Percentiles rank a stretch among this genome's conserved stretches.
These are phyloP conservation scores for Oncorhynchus nerka DNA, from an alignment of 2,113 vertebrate genomes.

Conservation along the genomic window DNA sequence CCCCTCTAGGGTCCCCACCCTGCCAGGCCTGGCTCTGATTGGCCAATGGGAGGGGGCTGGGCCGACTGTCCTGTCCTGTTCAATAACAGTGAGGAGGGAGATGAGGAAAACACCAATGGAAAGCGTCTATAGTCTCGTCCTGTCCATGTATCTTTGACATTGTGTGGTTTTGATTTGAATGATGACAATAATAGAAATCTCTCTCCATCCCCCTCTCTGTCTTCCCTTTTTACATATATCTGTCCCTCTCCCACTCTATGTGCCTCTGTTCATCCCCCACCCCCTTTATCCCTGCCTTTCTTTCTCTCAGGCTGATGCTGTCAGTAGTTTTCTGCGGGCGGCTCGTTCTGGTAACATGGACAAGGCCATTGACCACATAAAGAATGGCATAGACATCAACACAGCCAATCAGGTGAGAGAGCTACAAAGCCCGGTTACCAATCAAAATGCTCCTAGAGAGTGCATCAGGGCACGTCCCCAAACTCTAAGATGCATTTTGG, in stretches of 20 bases:
- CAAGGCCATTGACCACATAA: conserved; percentile 94
- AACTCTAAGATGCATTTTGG: too few species aligned
- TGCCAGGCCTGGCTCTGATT: not conserved
- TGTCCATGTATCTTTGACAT: not conserved
- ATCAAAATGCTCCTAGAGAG: not conserved
- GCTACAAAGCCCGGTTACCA: not conserved
- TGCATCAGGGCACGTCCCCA: too few species aligned
- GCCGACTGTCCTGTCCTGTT: conserved; percentile 15
- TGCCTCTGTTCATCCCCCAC: conserved; percentile 29
- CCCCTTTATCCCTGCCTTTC: conserved; percentile 27
- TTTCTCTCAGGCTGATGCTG: conserved; percentile 85
- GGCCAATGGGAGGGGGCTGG: conserved; percentile 6
- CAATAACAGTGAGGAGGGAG: conserved; percentile 18
- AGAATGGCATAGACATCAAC: conserved; percentile 97
- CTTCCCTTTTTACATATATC: conserved; percentile 27
- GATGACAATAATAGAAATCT: conserved; percentile 43
- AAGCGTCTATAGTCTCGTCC: not conserved
- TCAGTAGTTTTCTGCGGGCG: conserved; percentile 94
- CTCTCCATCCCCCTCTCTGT: not conserved
- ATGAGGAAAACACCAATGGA: conserved; percentile 50
- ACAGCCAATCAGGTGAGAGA: conserved; percentile 96
- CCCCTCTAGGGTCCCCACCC: not conserved
- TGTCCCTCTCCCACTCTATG: conserved; percentile 36
- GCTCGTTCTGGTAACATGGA: conserved; percentile 97
- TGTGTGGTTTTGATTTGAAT: not conserved